Percentiles rank a stretch among this genome's conserved stretches.
Conservation (phyloP, 2,888 invertebrate genomes). For the Agrilus mali region DNA sequence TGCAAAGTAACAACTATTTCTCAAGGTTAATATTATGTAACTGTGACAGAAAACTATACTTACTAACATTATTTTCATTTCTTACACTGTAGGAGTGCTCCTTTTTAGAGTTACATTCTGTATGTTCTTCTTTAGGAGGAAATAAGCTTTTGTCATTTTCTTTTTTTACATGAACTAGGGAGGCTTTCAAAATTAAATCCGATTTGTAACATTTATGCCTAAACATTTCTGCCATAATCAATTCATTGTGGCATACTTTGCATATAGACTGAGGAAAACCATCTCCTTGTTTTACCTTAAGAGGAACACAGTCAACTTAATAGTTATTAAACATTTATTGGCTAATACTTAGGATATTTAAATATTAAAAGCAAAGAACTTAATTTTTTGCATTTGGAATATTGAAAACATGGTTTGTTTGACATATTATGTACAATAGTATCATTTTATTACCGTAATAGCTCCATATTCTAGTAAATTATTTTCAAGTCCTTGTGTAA, state of each 20-base stretch:
- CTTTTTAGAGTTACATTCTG: slow-evolving; percentile 1
- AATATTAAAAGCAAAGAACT: too few relatives aligned
- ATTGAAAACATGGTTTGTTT: too few relatives aligned
- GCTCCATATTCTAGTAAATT: too few relatives aligned
- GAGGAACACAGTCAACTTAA: not conserved
- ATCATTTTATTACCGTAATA: too few relatives aligned
- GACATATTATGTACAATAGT: too few relatives aligned
- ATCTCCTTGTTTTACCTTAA: slow-evolving; percentile 23
- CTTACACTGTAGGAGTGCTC: slow-evolving; percentile 2
- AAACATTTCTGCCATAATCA: slow-evolving; percentile 17
- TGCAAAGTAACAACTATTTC: too few relatives aligned
- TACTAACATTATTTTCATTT: slow-evolving; percentile 1
- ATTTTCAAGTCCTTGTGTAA: too few relatives aligned
- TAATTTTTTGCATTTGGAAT: too few relatives aligned
- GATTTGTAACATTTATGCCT: slow-evolving; percentile 20
- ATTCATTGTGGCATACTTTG: slow-evolving; percentile 16
- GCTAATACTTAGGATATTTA: too few relatives aligned
- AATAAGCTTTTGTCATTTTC: not conserved
- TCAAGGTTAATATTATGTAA: too few relatives aligned
- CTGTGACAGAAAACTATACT: not conserved
- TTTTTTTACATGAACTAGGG: slow-evolving; percentile 1
- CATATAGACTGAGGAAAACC: slow-evolving; percentile 23
- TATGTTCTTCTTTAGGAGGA: not conserved
- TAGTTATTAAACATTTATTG: too few relatives aligned
- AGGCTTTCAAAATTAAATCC: slow-evolving; percentile 12